A percentile compares a stretch with the other conserved stretches of the same genome.
phyloP scores from a whole-genome alignment of 2,113 vertebrate genomes.

The Origma solitaria region DNA sequence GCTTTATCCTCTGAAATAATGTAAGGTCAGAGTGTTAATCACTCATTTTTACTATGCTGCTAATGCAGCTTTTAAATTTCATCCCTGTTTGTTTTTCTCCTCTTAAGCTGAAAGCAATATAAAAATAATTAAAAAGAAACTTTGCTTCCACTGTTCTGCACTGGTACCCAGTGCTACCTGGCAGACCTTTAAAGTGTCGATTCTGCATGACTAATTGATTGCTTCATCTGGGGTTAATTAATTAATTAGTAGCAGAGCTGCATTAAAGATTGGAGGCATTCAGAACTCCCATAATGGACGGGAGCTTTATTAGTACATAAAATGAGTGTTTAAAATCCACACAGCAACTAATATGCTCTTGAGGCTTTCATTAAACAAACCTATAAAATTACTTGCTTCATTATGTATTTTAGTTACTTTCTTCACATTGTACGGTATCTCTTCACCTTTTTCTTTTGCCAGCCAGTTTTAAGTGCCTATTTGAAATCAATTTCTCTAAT shows the following conservation, averaged over 20 bases:
- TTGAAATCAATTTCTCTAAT: constrained; percentile 99
- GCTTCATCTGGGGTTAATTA: constrained; percentile 84
- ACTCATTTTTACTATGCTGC: background rate
- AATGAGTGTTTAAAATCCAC: constrained; percentile 82
- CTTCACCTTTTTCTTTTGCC: constrained; percentile 80
- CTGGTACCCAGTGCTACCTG: constrained; percentile 18
- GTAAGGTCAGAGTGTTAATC: background rate
- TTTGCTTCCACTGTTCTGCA: background rate
- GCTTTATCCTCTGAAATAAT: background rate
- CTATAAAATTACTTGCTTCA: constrained; percentile 99
- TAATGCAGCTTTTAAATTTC: background rate
- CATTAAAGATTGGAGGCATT: constrained; percentile 77
- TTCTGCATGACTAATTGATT: constrained; percentile 82
- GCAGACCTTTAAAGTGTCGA: constrained; percentile 68
- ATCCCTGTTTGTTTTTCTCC: background rate
- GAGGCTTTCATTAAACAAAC: constrained; percentile 98
- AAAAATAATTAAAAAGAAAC: constrained; percentile 31
- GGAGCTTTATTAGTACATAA: constrained; percentile 82
- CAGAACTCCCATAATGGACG: constrained; percentile 71
- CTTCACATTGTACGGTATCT: constrained; percentile 80
- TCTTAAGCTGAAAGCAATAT: background rate
- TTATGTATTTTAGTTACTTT: constrained; percentile 95
- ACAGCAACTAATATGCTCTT: constrained; percentile 75
- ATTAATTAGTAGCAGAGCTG: constrained; percentile 86
- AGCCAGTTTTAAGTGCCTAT: constrained; percentile 97